These are phyloP conservation scores for Tinamus guttatus DNA, from an alignment of 2,113 vertebrate genomes.

Conservation along the genomic window DNA sequence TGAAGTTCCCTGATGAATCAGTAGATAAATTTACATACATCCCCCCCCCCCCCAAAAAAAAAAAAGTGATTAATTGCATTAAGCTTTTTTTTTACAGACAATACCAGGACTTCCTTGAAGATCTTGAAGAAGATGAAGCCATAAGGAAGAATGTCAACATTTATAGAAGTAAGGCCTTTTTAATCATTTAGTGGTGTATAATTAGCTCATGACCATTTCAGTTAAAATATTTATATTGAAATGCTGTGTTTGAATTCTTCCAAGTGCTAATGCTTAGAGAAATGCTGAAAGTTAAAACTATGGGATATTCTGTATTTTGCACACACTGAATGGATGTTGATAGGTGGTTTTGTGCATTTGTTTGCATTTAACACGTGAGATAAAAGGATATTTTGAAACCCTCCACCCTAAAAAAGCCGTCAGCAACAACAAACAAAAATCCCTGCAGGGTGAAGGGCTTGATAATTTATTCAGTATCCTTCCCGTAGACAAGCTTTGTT, in stretches of 20 bases:
- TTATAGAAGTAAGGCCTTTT: constrained; percentile 86
- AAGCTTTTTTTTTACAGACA: constrained; percentile 79
- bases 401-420: neutral
- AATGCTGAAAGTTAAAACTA: neutral
- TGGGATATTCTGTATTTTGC: neutral
- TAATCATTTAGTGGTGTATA: neutral
- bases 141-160: constrained; percentile 97
- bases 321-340: neutral
- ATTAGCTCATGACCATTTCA: neutral
- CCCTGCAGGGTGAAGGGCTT: neutral
- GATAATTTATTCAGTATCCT: neutral
- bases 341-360: neutral
- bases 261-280: neutral
- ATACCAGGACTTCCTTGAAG: constrained; percentile 97
- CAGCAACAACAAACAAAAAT: neutral
- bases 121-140: constrained; percentile 96
- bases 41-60: too few species aligned
- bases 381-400: neutral
- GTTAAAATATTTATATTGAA: neutral
- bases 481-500: neutral
- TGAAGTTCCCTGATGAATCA: neutral
- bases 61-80: neutral
- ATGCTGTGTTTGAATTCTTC: neutral
- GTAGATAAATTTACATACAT: neutral
- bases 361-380: neutral